Base-by-base conservation (phyloP, 2,113 vertebrate species). In the Pseudois nayaur region DNA sequence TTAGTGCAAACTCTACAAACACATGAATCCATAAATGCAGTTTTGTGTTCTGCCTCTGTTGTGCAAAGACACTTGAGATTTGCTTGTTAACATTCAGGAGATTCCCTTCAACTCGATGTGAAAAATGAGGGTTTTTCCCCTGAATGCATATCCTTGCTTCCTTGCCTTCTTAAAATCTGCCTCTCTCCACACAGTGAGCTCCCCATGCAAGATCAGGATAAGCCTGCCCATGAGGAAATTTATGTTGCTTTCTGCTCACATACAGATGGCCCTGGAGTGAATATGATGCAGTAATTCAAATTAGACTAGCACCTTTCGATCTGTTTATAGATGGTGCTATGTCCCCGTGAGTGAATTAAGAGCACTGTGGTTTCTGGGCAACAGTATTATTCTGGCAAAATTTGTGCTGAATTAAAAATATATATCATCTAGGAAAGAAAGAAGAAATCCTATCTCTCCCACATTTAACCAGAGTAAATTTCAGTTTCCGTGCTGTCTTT, bases 381-480 rank as follows among this genome's bases (percentile, higher is more conserved):
- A 57, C 11, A n/a, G 33, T 97, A 92, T 95, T 95, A 96, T 87
- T 96, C 96, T 97, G 92, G 78, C 21, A 94, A 97, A 97, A 91
- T 96, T 96, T 96, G 71, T 82, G 52, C 36, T 84, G 95, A 98
- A 98, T 98, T 96, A 98, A 98, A 93, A 92, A 17, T 76, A 97
- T 97, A 97, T 96, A 96, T 98, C 96, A 98, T 97, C 76, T 81
- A 89, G 25, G 91, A 94, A 89, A 95, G 40, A 95, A 96, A 93
- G 31, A 94, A 97, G 86, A 91, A 95, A 91, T 79, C 36, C 57
- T 8, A 40, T 36, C 16, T 45, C 36, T 87, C 79, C 45, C 11
- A 40, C 74, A 89, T 94, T 94, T 74, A 87, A 92, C 83, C 79
- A 55, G 85, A 91, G 76, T 95, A 36, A 96, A 52, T 91, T 94